Conservation (phyloP, 2,797 vertebrate genomes). For the Melanotaenia nigrans region DNA sequence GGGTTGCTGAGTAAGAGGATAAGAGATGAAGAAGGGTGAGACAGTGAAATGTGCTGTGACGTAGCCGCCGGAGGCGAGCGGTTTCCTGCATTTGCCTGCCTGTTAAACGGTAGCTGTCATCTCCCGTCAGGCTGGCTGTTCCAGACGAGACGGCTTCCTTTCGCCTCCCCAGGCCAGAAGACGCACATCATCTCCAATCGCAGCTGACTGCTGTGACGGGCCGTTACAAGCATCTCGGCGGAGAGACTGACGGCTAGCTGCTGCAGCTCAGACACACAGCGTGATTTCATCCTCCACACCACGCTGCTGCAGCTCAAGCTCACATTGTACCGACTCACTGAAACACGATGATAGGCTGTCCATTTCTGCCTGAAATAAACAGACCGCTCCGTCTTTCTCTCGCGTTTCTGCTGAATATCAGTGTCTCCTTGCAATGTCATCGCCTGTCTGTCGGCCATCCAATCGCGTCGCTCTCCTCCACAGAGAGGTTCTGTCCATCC, state of each 20-base stretch:
- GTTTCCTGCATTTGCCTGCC: conserved; percentile 45
- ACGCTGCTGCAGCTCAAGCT: conserved; percentile 38
- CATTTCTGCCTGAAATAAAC: conserved; percentile 38
- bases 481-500: conserved; percentile 44
- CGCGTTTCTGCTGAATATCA: conserved; percentile 22
- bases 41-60: conserved; percentile 31
- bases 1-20: conserved; percentile 9
- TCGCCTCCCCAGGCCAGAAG: conserved; percentile 58
- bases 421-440: conserved; percentile 36
- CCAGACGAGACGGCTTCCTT: conserved; percentile 48
- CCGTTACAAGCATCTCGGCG: conserved; percentile 26
- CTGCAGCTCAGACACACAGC: conserved; percentile 13
- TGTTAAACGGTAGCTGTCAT: conserved; percentile 68
- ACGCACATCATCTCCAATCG: conserved; percentile 67
- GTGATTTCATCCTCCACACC: conserved; percentile 30
- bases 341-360: conserved; percentile 40
- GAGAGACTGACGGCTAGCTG: conserved; percentile 34
- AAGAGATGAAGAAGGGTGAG: not conserved
- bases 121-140: conserved; percentile 53
- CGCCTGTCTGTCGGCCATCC: conserved; percentile 21
- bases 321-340: conserved; percentile 36
- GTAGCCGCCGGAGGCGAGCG: conserved; percentile 45
- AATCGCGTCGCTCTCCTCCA: conserved; percentile 30
- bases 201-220: conserved; percentile 46
- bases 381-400: conserved; percentile 8